phyloP scores from a whole-genome alignment of 2,113 vertebrate genomes.

The Etheostoma cragini region DNA sequence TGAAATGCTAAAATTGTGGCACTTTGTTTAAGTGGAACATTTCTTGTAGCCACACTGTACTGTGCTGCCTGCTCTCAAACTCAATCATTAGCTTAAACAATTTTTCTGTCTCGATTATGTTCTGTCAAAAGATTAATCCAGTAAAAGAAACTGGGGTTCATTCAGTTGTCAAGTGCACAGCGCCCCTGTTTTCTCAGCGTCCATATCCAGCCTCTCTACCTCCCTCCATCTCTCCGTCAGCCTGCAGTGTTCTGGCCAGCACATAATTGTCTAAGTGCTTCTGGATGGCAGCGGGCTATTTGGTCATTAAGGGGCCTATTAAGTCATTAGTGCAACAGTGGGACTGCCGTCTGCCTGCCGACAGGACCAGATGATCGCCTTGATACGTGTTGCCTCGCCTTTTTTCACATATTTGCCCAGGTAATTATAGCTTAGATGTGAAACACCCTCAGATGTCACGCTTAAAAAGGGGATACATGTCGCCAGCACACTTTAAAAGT shows the following conservation, averaged over 20 bases:
- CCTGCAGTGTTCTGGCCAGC: slow-evolving; percentile 73
- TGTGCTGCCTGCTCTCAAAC: background rate
- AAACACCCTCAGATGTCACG: slow-evolving; percentile 73
- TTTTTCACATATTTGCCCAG: slow-evolving; percentile 76
- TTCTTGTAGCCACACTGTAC: slow-evolving; percentile 19
- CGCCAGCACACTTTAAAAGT: slow-evolving; percentile 66
- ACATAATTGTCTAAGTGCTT: slow-evolving; percentile 85
- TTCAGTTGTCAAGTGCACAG: slow-evolving; percentile 46
- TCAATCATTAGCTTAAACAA: background rate
- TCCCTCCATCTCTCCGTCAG: slow-evolving; percentile 41
- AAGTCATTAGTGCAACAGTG: slow-evolving; percentile 83
- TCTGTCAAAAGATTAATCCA: slow-evolving; percentile 21
- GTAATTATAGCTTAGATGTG: slow-evolving; percentile 77
- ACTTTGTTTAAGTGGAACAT: slow-evolving; percentile 36
- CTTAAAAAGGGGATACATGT: slow-evolving; percentile 61
- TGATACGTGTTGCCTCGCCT: slow-evolving; percentile 70
- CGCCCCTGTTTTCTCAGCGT: slow-evolving; percentile 40
- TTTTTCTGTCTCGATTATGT: slow-evolving; percentile 21
- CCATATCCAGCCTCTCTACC: slow-evolving; percentile 23
- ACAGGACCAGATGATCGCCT: slow-evolving; percentile 73
- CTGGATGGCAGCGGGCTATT: slow-evolving; percentile 84
- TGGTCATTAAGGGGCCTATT: slow-evolving; percentile 85
- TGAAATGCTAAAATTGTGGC: slow-evolving; percentile 29
- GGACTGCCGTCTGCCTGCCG: slow-evolving; percentile 75
- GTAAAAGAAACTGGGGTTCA: slow-evolving; percentile 27